Evolutionary conservation across 2,888 invertebrate genomes (phyloP).

Genomic region (Cantharis nigra): DNA sequence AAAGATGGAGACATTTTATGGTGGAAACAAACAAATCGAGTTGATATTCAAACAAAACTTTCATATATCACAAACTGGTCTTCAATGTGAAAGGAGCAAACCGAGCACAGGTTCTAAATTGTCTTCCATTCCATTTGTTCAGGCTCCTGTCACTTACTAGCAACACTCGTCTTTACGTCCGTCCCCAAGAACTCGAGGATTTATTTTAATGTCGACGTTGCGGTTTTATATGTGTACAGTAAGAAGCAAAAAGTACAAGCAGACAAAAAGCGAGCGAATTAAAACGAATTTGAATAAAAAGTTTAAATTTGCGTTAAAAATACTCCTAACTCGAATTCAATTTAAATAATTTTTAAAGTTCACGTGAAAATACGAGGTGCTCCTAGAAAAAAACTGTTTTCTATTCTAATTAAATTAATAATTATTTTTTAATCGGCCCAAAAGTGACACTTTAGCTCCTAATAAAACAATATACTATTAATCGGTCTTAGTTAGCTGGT

Average conservation of each 20-base stretch:
- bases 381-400: not conserved
- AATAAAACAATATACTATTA: too few relatives aligned
- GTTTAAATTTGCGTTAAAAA: not conserved
- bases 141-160: conserved; percentile 32
- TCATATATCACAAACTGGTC: conserved; percentile 28
- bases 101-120: conserved; percentile 34
- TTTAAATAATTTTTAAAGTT: not conserved
- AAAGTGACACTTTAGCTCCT: too few relatives aligned
- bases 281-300: not conserved
- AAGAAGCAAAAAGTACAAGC: not conserved
- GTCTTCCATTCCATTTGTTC: conserved; percentile 37
- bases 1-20: conserved; percentile 22
- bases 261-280: not conserved
- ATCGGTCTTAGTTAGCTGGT: not conserved
- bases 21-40: conserved; percentile 23
- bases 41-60: conserved; percentile 27
- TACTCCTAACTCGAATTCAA: not conserved
- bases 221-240: conserved; percentile 29
- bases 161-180: conserved; percentile 32
- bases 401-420: too few relatives aligned
- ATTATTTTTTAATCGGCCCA: too few relatives aligned
- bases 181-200: conserved; percentile 29
- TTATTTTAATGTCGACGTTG: conserved; percentile 31
- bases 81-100: conserved; percentile 23
- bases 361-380: not conserved